These are phyloP conservation scores for Larimichthys polyactis DNA, from an alignment of 2,113 vertebrate species.

Conservation along the genomic window DNA sequence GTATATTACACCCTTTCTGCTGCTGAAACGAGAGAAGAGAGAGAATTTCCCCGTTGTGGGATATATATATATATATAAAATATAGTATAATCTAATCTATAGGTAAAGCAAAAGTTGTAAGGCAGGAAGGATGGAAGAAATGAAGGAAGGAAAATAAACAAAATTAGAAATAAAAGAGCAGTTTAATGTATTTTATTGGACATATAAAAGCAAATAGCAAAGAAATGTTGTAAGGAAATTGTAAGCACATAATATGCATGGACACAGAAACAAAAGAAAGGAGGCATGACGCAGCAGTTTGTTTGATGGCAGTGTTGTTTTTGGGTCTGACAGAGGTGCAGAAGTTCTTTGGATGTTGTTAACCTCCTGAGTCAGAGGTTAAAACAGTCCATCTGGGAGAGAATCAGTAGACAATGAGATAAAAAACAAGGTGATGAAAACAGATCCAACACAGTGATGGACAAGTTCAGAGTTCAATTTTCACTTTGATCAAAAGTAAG, in stretches of 20 bases:
- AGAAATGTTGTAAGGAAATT: background rate
- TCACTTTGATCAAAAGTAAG: slow-evolving; percentile 37
- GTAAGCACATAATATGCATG: background rate
- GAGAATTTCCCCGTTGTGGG: no score
- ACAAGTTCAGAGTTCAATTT: slow-evolving; percentile 51
- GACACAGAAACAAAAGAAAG: background rate
- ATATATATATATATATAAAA: no score
- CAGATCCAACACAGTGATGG: slow-evolving; percentile 35
- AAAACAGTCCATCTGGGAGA: slow-evolving; percentile 45
- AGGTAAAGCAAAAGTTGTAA: background rate
- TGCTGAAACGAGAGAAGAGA: no score
- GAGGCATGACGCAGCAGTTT: background rate
- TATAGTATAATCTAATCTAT: no score
- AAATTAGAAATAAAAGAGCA: background rate
- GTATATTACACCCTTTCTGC: no score
- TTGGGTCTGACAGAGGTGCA: slow-evolving; percentile 31
- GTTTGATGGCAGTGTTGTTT: slow-evolving; percentile 9
- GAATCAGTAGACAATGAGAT: slow-evolving; percentile 42
- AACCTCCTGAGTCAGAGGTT: slow-evolving; percentile 61
- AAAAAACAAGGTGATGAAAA: slow-evolving; percentile 28
- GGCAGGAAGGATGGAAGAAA: background rate
- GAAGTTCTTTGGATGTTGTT: slow-evolving; percentile 57
- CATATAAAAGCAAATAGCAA: background rate
- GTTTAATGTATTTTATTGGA: background rate
- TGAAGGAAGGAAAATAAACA: background rate